A percentile compares a stretch with the other conserved stretches of the same genome.
These are phyloP conservation scores for Drosophila malerkotliana DNA, from an alignment of 1,140 invertebrate species.

Conservation along the genomic window DNA sequence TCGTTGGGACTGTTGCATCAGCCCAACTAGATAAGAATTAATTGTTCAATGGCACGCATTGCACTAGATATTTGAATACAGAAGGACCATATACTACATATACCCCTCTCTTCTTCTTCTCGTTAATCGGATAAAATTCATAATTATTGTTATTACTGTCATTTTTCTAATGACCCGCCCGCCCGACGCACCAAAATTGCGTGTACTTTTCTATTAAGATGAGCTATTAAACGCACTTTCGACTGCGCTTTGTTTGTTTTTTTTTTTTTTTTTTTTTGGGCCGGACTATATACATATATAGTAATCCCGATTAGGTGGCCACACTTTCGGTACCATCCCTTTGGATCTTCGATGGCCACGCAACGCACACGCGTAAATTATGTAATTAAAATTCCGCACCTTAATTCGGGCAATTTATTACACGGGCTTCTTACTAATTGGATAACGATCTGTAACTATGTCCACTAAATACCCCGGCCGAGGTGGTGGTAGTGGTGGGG, in stretches of 20 bases:
- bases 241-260: conserved; percentile 58
- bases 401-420: conserved; percentile 83
- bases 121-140: conserved; percentile 84
- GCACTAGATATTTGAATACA: conserved; percentile 79
- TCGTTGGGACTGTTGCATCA: conserved; percentile 71
- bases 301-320: conserved; percentile 18
- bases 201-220: conserved; percentile 83
- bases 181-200: conserved; percentile 59
- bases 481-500: background rate
- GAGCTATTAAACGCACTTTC: conserved; percentile 80
- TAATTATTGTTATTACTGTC: conserved; percentile 84
- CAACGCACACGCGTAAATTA: conserved; percentile 81
- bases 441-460: conserved; percentile 81
- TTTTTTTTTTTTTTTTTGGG: conserved; percentile 11
- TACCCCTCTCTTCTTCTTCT: conserved; percentile 31
- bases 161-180: conserved; percentile 76
- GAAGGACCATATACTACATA: background rate
- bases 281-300: background rate
- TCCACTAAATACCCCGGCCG: conserved; percentile 18
- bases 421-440: conserved; percentile 81
- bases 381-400: conserved; percentile 84
- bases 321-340: conserved; percentile 20
- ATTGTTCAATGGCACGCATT: conserved; percentile 82
- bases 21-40: conserved; percentile 82
- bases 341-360: conserved; percentile 28